A percentile compares a stretch with the other conserved stretches of the same genome.
These are phyloP conservation scores for Xylocopa sonorina DNA, from an alignment of 1,140 invertebrate species.

Conservation along the genomic window DNA sequence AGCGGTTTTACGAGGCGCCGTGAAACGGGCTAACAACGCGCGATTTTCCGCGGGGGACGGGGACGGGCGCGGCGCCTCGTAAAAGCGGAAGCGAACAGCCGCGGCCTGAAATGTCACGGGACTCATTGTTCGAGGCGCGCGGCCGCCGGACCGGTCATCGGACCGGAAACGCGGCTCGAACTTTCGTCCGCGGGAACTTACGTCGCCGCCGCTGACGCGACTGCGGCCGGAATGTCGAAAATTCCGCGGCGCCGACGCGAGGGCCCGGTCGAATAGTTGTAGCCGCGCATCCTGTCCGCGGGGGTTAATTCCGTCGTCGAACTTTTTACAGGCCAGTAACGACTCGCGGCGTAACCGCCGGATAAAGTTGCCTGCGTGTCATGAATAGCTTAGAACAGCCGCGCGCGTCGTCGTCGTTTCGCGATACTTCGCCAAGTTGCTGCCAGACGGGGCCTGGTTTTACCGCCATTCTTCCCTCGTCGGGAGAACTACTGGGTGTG, in stretches of 20 bases:
- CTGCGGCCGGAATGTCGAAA: conserved; percentile 34
- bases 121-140: conserved; percentile 46
- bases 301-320: conserved; percentile 41
- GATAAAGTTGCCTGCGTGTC: conserved; percentile 24
- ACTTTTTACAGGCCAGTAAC: conserved; percentile 35
- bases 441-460: background rate
- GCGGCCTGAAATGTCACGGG: conserved; percentile 57
- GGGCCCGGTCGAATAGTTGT: background rate
- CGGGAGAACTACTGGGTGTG: background rate
- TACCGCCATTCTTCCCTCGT: background rate
- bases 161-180: conserved; percentile 49
- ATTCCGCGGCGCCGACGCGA: conserved; percentile 24
- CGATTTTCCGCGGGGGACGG: conserved; percentile 36
- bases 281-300: background rate
- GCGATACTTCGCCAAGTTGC: background rate
- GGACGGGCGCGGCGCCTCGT: conserved; percentile 23
- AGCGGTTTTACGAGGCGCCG: conserved; percentile 25
- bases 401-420: background rate
- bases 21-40: conserved; percentile 48
- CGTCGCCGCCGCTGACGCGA: conserved; percentile 29
- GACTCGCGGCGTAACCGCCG: background rate
- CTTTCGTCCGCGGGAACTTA: conserved; percentile 58
- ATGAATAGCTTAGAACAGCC: conserved; percentile 23
- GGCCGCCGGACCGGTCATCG: conserved; percentile 19
- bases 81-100: conserved; percentile 60